Evolutionary conservation across 2,113 vertebrate genomes (phyloP), one percentile per base, ranked within the genome.

Genomic region (Ophthalmolycus amberensis): DNA sequence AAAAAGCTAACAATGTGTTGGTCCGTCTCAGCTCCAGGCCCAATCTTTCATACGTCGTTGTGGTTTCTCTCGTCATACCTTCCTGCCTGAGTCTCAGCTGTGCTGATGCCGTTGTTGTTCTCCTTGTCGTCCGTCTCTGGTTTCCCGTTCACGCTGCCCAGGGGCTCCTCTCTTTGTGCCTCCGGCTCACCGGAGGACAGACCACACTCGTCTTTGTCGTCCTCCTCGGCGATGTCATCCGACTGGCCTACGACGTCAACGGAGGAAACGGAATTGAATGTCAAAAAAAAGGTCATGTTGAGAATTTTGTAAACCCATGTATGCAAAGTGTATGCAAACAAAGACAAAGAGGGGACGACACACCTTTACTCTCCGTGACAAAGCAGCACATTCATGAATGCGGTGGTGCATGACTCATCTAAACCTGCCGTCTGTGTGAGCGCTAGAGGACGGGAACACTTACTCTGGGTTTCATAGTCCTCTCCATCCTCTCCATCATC

Each of bases 121-220:
- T 94, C 93, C 79, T 90, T 93, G 85, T 92, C 85, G 2, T 91
- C 90, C 0, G 69, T 82, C 89, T 95, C 91, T 11, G 77, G 32
- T 1, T 94, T 88, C 15, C 94, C 95, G 40, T 97, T 97, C 69
- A 96, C 76, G 46, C 85, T 71, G 29, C 79, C 87, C 25, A 91
- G 68, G 0, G 89, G 68, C 60, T 88, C 92, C 14, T 90, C 85
- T 25, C 62, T 62, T 11, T 86, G 69, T 3, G 48, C 20, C 40
- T 29, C 40, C 38, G 59, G 82, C 25, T 91, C 90, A 1, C 77
- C 89, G 25, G 58, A 60, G 37, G 82, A 67, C 54, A 87, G 27
- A 29, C 48, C 62, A 18, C 60, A 71, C 71, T 85, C 89, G 9
- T 91, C 84, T 60, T 34, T 34, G 12, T 91, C 77, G 0, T 15